Evolutionary conservation across 1,140 invertebrate genomes (phyloP), one percentile per base, ranked within the genome.

Genomic region (Meloidogyne floridensis): DNA sequence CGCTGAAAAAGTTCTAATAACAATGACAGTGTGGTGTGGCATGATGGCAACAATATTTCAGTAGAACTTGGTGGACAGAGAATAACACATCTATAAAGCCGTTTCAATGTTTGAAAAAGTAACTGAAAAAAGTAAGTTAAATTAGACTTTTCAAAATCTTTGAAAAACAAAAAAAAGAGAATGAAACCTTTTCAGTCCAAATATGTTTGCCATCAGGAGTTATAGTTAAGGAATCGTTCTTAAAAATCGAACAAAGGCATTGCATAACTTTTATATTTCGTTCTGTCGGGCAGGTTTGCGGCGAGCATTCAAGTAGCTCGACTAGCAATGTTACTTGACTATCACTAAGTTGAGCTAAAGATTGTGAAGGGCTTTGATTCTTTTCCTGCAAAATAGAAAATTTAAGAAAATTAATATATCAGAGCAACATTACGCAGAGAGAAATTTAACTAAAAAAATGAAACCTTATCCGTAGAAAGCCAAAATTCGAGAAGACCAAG

Each of bases 401-500:
- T 87, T 77, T 85, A 72, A 20, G 6, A 10, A 20, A 8, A 6
- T 47, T 47, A 47, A 6, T 32, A 32, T 32, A 32, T 32, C 32
- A 32, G 32, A 32, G 32, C 32, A 32, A 32, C 32, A 32, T 32
- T 32, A 32, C 32, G 32, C 32, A 32, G 32, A 32, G 32, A 32
- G 32, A 32, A 32, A 32, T 32, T 32, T 32, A 32, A 32, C 32
- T 32, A 32, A 32, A 32, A 32, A 32, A 32, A 32, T 32, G 32
- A 32, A 32, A 32, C 32, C 5, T 59, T 56, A 42, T 84, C 85
- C 8, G 79, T 76, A 18, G 53, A 70, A 13, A 87, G 78, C 84
- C 86, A 86, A 15, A 77, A 75, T 59, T 83, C 75, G 13, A 87
- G 84, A 56, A 86, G 80, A n/a, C 80, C 72, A 47, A 86, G 59